Percentiles rank a stretch among this genome's conserved stretches.
Conservation (phyloP, 2,797 vertebrate species). For the Rhinoraja longicauda region DNA sequence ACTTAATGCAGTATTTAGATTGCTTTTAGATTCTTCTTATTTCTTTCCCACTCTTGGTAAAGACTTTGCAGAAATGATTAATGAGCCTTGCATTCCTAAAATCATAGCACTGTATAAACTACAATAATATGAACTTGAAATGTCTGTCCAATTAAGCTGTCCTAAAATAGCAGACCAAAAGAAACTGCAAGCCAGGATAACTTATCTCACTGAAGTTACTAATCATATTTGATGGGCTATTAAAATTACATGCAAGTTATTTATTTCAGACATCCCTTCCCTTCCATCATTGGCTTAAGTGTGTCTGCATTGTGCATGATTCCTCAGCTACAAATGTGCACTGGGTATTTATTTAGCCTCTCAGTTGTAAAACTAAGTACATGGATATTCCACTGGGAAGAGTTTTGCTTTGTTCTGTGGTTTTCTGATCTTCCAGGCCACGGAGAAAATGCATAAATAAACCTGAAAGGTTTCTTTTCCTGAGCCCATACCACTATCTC, state of each 20-base stretch:
- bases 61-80: neutral
- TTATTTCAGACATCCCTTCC: neutral
- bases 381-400: neutral
- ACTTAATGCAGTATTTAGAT: conserved; percentile 27
- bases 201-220: neutral
- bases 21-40: conserved; percentile 27
- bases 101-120: neutral
- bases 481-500: no score
- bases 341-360: neutral
- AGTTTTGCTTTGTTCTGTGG: neutral
- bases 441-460: no score
- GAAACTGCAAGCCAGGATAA: neutral
- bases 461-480: no score
- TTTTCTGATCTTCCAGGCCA: no score
- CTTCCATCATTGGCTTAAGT: neutral
- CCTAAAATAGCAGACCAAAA: neutral
- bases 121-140: neutral
- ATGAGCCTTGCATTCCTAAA: conserved; percentile 2
- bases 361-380: neutral
- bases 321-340: neutral
- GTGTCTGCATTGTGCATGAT: neutral
- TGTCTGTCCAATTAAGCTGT: neutral
- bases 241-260: neutral
- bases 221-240: neutral
- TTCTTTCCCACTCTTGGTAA: neutral